Evolutionary conservation across 2,888 invertebrate genomes (phyloP).

Genomic region (Aquatica leii): DNA sequence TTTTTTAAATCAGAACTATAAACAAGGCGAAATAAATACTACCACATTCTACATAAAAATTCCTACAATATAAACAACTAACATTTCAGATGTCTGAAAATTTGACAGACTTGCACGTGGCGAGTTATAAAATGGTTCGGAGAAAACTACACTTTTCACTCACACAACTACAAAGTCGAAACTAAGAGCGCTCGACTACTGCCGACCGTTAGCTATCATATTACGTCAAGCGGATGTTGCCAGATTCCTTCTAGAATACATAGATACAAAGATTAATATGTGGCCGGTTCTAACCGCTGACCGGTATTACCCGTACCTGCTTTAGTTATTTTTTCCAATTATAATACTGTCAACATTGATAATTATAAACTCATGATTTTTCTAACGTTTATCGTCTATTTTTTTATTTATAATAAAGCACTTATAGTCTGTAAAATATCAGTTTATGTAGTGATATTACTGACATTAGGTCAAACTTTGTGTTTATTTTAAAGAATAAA

Average conservation of each 20-base stretch:
- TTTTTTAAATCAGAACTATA: background rate
- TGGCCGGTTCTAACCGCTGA: background rate
- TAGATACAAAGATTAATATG: background rate
- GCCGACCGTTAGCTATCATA: background rate
- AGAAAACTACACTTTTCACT: background rate
- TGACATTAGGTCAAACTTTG: no score
- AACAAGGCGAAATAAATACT: background rate
- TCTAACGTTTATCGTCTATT: no score
- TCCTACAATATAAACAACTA: background rate
- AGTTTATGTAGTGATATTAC: no score
- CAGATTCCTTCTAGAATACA: background rate
- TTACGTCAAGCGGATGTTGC: background rate
- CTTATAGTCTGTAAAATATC: no score
- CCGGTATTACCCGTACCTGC: background rate
- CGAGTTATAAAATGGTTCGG: background rate
- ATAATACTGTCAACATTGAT: no score
- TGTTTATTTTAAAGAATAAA: no score
- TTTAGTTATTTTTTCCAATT: no score
- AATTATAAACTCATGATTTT: no score
- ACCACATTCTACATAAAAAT: background rate
- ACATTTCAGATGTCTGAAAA: background rate
- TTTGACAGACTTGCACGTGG: background rate
- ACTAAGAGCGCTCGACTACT: background rate
- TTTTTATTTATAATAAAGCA: no score
- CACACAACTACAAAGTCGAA: background rate